Conservation (phyloP, 1,140 invertebrate genomes). For the Trichogramma pretiosum region DNA sequence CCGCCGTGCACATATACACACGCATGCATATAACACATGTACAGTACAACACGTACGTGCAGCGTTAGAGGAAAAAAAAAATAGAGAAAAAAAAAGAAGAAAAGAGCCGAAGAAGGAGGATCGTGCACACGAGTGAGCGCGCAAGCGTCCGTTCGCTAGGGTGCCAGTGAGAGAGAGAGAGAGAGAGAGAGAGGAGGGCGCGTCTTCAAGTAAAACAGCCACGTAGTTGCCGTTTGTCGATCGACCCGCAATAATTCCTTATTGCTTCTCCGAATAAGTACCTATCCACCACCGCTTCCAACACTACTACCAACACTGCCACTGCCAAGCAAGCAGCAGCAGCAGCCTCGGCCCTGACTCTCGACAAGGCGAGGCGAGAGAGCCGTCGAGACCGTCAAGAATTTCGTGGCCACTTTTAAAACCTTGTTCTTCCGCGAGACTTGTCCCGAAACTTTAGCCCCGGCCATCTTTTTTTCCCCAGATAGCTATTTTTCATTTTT, state of each 20-base stretch:
- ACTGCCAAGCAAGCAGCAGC: conserved; percentile 13
- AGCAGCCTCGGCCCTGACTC: too few relatives aligned
- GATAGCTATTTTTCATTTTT: too few relatives aligned
- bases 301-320: conserved; percentile 9
- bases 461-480: too few relatives aligned
- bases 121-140: conserved; percentile 1
- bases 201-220: conserved; percentile 39
- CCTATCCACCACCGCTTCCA: conserved; percentile 26
- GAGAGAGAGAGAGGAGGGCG: conserved; percentile 4
- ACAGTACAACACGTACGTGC: too few relatives aligned
- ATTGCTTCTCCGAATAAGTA: conserved; percentile 40
- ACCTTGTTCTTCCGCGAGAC: too few relatives aligned
- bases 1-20: neutral
- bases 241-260: conserved; percentile 48
- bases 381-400: too few relatives aligned
- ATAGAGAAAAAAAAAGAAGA: conserved; percentile 17
- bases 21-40: neutral
- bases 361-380: too few relatives aligned
- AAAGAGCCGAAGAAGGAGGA: conserved; percentile 13
- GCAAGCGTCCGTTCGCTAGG: conserved; percentile 18
- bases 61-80: too few relatives aligned
- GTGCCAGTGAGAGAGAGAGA: neutral
- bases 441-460: too few relatives aligned
- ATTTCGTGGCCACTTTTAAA: too few relatives aligned
- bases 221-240: conserved; percentile 47